Evolutionary conservation across 2,888 invertebrate genomes (phyloP).

Genomic region (Galerucella calmariensis): DNA sequence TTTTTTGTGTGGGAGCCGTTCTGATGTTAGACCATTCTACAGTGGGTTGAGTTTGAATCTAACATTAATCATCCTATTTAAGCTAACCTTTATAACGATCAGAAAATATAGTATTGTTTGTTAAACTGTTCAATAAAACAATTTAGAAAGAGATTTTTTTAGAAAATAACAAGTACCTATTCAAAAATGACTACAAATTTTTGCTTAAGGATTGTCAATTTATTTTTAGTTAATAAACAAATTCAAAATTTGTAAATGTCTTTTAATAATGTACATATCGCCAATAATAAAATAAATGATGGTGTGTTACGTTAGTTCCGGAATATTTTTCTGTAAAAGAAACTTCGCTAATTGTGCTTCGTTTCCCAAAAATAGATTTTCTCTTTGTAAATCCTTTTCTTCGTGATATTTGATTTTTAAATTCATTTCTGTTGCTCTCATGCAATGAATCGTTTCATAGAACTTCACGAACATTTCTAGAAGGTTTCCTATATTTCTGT

Average conservation of each 20-base stretch:
- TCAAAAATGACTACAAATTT: too few relatives aligned
- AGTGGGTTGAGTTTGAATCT: too few relatives aligned
- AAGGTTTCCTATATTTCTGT: slow-evolving; percentile 67
- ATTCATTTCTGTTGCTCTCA: slow-evolving; percentile 85
- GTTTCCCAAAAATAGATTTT: slow-evolving; percentile 68
- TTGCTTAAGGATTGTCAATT: not conserved
- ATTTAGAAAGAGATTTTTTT: too few relatives aligned
- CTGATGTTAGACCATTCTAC: too few relatives aligned
- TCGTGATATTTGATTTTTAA: slow-evolving; percentile 69
- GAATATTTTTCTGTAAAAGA: slow-evolving; percentile 62
- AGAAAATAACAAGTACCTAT: too few relatives aligned
- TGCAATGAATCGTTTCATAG: slow-evolving; percentile 73
- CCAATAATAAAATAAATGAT: slow-evolving; percentile 2
- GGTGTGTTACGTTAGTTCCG: slow-evolving; percentile 40
- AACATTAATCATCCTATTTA: too few relatives aligned
- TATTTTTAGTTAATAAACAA: slow-evolving; percentile 10
- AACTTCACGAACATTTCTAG: slow-evolving; percentile 78
- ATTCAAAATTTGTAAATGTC: not conserved
- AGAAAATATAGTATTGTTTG: too few relatives aligned
- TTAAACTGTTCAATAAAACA: too few relatives aligned
- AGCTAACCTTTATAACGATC: too few relatives aligned
- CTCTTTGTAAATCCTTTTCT: slow-evolving; percentile 55
- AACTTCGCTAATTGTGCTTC: slow-evolving; percentile 70
- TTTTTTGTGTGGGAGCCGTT: too few relatives aligned
- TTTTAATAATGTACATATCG: slow-evolving; percentile 7